A percentile compares a stretch with the other conserved stretches of the same genome.
These are phyloP conservation scores for Ectropis crepuscularia DNA, from an alignment of 2,888 invertebrate species.

Conservation along the genomic window DNA sequence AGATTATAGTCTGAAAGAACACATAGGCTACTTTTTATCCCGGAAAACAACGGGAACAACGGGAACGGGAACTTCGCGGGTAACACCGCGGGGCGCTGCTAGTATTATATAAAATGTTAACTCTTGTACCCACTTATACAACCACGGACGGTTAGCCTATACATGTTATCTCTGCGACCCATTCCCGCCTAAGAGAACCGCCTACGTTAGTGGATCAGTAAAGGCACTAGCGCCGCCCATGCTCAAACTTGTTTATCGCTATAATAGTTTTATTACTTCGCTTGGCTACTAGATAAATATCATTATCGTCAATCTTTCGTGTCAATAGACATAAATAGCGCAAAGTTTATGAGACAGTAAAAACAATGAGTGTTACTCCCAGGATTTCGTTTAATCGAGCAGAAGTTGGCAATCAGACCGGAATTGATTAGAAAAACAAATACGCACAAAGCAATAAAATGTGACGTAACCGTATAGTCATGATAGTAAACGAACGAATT, in stretches of 20 bases:
- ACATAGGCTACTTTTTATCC: too few species aligned
- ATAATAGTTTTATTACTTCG: constrained; percentile 41
- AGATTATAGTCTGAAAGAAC: too few species aligned
- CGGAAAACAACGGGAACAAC: too few species aligned
- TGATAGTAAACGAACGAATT: constrained; percentile 10
- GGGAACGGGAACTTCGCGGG: too few species aligned
- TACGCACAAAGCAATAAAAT: constrained; percentile 7
- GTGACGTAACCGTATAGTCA: constrained; percentile 8
- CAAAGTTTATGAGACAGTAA: constrained; percentile 33
- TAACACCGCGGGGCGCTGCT: too few species aligned
- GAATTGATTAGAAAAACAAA: constrained; percentile 24
- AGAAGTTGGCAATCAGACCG: constrained; percentile 15
- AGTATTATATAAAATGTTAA: too few species aligned
- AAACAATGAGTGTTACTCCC: constrained; percentile 31
- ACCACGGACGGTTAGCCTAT: too few species aligned
- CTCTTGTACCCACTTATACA: too few species aligned
- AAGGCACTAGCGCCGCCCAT: constrained; percentile 1
- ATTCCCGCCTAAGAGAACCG: too few species aligned
- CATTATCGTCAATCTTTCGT: constrained; percentile 43
- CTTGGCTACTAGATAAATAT: constrained; percentile 37
- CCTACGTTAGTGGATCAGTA: too few species aligned
- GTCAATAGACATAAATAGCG: constrained; percentile 40
- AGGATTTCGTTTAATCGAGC: constrained; percentile 27
- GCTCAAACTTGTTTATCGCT: constrained; percentile 38
- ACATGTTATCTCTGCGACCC: too few species aligned